These are phyloP conservation scores for Xenus cinereus DNA, from an alignment of 2,113 vertebrate genomes.

Conservation along the genomic window DNA sequence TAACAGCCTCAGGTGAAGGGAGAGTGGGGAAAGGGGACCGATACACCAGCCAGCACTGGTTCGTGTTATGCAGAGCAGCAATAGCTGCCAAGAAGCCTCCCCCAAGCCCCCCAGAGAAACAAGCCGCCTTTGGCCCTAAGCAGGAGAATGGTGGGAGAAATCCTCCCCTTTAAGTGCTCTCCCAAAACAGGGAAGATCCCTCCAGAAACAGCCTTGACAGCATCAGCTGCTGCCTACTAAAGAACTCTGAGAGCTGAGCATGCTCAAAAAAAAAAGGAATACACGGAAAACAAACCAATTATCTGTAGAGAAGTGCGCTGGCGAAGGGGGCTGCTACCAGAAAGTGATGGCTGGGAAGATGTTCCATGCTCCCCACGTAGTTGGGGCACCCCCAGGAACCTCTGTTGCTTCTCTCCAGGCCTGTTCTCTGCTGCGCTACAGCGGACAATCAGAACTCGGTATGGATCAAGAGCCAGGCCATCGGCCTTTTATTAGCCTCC, in stretches of 20 bases:
- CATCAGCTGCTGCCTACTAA: neutral
- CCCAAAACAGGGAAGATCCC: neutral
- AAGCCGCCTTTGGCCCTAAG: neutral
- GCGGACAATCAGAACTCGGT: neutral
- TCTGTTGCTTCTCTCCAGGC: neutral
- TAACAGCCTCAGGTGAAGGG: neutral
- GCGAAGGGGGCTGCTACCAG: neutral
- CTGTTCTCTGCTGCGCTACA: rapidly evolving
- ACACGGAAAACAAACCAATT: neutral
- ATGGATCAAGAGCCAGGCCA: neutral
- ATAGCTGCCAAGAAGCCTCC: neutral
- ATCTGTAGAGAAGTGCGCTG: neutral
- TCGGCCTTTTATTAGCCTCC: neutral
- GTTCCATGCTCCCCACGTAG: neutral
- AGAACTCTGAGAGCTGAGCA: neutral
- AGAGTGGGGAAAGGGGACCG: neutral
- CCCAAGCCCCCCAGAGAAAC: neutral
- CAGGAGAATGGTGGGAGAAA: neutral
- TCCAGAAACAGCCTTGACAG: neutral
- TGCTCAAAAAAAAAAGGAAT: neutral
- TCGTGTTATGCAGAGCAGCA: neutral
- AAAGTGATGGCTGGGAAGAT: rapidly evolving
- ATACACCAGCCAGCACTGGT: neutral
- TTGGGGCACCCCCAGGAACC: rapidly evolving
- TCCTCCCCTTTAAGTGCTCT: neutral